These are phyloP conservation scores for Ailurus styani DNA, from an alignment of 2,113 vertebrate genomes.

Conservation along the genomic window DNA sequence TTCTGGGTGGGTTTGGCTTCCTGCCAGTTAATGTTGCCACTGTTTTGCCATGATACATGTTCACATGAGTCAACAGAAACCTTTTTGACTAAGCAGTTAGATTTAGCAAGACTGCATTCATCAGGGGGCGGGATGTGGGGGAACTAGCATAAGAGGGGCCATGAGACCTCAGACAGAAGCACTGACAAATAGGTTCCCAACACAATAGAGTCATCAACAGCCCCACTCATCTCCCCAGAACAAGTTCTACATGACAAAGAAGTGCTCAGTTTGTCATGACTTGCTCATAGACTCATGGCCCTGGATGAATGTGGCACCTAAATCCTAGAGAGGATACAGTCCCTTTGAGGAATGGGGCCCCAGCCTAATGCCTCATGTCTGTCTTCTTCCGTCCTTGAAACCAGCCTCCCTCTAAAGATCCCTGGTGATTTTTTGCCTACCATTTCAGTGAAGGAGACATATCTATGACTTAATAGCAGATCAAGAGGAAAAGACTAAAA, in stretches of 20 bases:
- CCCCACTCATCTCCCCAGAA: background rate
- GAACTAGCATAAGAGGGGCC: background rate
- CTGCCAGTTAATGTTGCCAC: background rate
- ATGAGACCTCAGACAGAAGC: background rate
- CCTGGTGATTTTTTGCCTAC: background rate
- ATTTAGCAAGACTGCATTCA: background rate
- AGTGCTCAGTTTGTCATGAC: background rate
- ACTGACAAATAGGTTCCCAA: background rate
- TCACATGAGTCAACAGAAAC: conserved; percentile 35
- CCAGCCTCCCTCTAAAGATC: background rate
- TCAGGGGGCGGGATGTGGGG: background rate
- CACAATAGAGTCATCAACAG: background rate
- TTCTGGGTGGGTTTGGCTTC: background rate
- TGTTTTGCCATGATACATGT: background rate
- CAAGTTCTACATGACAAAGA: background rate
- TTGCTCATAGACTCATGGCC: background rate
- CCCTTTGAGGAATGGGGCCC: background rate
- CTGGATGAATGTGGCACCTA: background rate
- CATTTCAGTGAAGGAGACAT: background rate
- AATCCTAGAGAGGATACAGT: background rate
- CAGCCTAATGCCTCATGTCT: background rate
- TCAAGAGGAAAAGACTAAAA: background rate
- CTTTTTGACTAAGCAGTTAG: conserved; percentile 10
- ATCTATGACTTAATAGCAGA: background rate
- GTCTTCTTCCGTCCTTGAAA: background rate